Evolutionary conservation across 2,888 invertebrate genomes (phyloP), one percentile per base, ranked within the genome.

Genomic region (Carpatolechia fugitivella): DNA sequence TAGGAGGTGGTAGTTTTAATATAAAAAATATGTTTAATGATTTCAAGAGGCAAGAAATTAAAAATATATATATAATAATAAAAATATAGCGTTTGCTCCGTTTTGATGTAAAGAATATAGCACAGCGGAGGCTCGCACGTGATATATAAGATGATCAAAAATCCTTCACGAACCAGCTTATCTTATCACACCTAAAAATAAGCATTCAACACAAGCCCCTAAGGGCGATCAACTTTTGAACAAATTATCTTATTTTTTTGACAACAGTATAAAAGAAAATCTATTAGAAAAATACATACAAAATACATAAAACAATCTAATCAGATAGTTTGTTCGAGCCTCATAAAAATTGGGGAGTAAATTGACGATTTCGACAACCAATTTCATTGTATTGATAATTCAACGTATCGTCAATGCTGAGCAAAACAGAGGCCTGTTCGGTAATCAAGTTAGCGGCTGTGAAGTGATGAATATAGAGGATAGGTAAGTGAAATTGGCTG

Each of bases 131-230:
- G 13, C 44, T 44, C 29, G 78, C 82, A 70, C 71, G 85, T 78
- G 86, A 76, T 86, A 86, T 83, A 84, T 59, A 79, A 84, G 91
- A 91, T 93, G 93, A 91, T 93, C 93, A 93, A 93, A 93, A 93
- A 93, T 92, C 93, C 93, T 93, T 83, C 91, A 91, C 82, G 86
- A 74, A 74, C 84, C 82, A 65, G 81, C 76, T 75, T 75, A 83
- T 69, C 72, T 85, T 87, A 88, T 74, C 77, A 82, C 85, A 89
- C 88, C 88, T 89, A 89, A 87, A 88, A 89, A 86, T 88, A 87
- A 89, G 85, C 87, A 84, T 78, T 78, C 78, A 80, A 87, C 83
- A 80, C 69, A 75, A 63, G 81, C 82, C 85, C 80, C 63, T 69
- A 65, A 72, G 72, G 72, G 82, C 80, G 80, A 76, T 82, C 79